A percentile compares a stretch with the other conserved stretches of the same genome.
phyloP scores from a whole-genome alignment of 2,888 invertebrate species.

The Dyspetes luteomarginatus region DNA sequence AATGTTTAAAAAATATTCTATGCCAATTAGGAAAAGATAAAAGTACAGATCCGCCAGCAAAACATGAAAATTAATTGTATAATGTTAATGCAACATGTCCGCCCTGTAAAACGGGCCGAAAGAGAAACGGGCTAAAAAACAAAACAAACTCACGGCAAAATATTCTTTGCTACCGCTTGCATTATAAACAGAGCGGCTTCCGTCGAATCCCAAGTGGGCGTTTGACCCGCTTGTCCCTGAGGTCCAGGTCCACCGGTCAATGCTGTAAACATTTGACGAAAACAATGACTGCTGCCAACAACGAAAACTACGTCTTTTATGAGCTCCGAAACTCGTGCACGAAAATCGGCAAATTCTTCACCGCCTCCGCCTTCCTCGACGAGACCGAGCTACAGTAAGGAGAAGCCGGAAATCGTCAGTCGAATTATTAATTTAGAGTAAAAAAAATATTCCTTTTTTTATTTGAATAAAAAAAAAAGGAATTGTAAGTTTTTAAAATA shows the following conservation, averaged over 20 bases:
- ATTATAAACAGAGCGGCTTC: constrained; percentile 98
- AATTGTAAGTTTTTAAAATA: too few species aligned
- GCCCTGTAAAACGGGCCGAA: constrained; percentile 5
- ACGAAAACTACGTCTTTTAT: constrained; percentile 99
- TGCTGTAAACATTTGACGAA: constrained; percentile 94
- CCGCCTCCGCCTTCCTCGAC: constrained; percentile 84
- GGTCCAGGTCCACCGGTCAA: constrained; percentile 83
- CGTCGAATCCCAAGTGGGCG: constrained; percentile 94
- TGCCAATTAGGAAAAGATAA: too few species aligned
- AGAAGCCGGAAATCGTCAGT: neutral
- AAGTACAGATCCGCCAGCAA: too few species aligned
- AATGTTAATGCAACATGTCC: too few species aligned
- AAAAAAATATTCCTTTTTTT: neutral
- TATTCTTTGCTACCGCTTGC: constrained; percentile 97
- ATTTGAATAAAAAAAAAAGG: neutral
- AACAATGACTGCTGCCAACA: constrained; percentile 95
- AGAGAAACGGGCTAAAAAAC: constrained; percentile 5
- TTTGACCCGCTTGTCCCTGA: constrained; percentile 84
- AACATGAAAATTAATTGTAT: constrained; percentile 15
- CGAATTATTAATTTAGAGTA: neutral
- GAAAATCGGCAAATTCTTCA: constrained; percentile 91
- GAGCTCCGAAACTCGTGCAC: constrained; percentile 94
- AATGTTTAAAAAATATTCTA: neutral
- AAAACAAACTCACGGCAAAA: constrained; percentile 93
- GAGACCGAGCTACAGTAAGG: constrained; percentile 76